phyloP scores from a whole-genome alignment of 2,797 vertebrate species.

The Echiichthys vipera region DNA sequence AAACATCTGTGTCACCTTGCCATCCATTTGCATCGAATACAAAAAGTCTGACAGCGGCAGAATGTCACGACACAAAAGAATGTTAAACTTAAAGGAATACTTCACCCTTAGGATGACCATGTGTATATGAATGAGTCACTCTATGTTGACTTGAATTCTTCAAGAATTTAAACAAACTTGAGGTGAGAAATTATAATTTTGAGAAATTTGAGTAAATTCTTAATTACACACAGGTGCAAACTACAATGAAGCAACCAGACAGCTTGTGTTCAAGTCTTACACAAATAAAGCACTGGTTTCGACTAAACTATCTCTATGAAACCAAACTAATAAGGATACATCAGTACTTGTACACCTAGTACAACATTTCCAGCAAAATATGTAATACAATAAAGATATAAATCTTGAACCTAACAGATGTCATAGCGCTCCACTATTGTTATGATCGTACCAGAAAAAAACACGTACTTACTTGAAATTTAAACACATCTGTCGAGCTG shows the following conservation, averaged over 20 bases:
- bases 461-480: neutral
- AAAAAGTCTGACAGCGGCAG: neutral
- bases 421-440: neutral
- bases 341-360: neutral
- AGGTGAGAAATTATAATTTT: too few species aligned
- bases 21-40: neutral
- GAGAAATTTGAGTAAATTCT: too few species aligned
- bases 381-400: neutral
- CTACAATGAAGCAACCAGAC: neutral
- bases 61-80: neutral
- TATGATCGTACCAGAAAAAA: neutral
- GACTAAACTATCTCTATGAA: neutral
- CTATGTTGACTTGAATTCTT: too few species aligned
- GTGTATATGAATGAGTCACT: too few species aligned
- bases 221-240: neutral
- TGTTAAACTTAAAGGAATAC: neutral
- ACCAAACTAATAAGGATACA: neutral
- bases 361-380: neutral
- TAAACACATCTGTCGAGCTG: constrained; percentile 4
- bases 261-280: neutral
- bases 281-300: neutral
- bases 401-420: neutral
- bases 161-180: too few species aligned
- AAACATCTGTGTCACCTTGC: neutral
- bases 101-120: too few species aligned